Percentiles rank a stretch among this genome's conserved stretches.
Conservation (phyloP, 2,888 invertebrate species). For the Drosophila fulvimacula region DNA sequence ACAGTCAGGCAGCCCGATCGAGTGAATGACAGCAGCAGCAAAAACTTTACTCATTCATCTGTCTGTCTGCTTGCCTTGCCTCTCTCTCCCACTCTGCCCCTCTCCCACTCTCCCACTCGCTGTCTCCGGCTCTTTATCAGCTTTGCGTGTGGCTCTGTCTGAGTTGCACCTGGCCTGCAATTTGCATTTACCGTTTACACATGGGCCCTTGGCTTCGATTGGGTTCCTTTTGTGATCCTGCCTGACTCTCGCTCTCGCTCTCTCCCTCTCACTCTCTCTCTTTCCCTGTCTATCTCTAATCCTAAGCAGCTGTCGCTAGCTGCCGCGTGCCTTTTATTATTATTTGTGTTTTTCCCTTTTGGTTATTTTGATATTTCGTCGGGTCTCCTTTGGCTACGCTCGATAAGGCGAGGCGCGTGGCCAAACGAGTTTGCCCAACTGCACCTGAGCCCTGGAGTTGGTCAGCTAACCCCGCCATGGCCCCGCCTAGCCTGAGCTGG, state of each 20-base stretch:
- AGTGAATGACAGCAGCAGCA: constrained; percentile 27
- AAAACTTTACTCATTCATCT: constrained; percentile 38
- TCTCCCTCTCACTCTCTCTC: background rate
- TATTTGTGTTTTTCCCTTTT: constrained; percentile 6
- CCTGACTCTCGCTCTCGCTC: background rate
- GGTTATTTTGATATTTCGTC: constrained; percentile 7
- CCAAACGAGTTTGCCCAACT: constrained; percentile 46
- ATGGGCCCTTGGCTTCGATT: constrained; percentile 34
- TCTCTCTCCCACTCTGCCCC: background rate
- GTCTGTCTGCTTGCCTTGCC: constrained; percentile 24
- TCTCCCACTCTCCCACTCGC: background rate
- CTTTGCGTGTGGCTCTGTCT: constrained; percentile 60
- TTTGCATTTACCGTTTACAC: constrained; percentile 73
- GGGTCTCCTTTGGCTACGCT: constrained; percentile 27
- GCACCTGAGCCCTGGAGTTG: constrained; percentile 4
- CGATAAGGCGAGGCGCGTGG: constrained; percentile 59
- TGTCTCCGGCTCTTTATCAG: constrained; percentile 50
- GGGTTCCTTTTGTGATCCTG: constrained; percentile 23
- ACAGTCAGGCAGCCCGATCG: background rate
- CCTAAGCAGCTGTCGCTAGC: constrained; percentile 59
- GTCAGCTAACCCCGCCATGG: background rate
- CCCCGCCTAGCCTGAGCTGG: constrained; percentile 2
- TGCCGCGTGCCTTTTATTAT: constrained; percentile 65
- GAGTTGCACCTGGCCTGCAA: constrained; percentile 82
- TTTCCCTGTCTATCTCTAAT: constrained; percentile 22